Percentiles rank a stretch among this genome's conserved stretches.
Conservation (phyloP, 2,113 vertebrate species). For the Hystrix brachyura region DNA sequence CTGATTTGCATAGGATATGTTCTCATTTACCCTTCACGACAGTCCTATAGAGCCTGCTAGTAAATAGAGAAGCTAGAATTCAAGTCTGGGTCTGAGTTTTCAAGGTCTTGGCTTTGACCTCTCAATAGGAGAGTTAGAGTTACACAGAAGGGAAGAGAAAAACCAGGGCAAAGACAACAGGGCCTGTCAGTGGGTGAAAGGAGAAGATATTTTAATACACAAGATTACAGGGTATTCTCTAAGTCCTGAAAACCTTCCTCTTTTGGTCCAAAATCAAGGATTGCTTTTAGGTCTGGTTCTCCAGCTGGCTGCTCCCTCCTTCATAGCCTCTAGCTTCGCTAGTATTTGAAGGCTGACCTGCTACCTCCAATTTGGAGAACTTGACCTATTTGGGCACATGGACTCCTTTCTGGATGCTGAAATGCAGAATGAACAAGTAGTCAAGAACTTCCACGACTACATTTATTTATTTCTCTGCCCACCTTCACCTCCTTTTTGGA, state of each 20-base stretch:
- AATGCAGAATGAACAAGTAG: background rate
- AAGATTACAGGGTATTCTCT: background rate
- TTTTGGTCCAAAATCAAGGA: background rate
- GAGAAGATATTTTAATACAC: background rate
- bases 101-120: background rate
- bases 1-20: background rate
- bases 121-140: background rate
- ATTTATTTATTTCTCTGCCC: conserved; percentile 18
- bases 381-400: background rate
- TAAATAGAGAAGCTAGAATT: background rate
- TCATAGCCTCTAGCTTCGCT: background rate
- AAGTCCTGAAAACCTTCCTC: background rate
- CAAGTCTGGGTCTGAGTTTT: background rate
- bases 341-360: background rate
- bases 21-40: background rate
- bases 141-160: background rate
- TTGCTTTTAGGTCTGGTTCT: background rate
- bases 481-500: background rate
- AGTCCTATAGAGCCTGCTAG: background rate
- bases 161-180: background rate
- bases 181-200: background rate
- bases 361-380: background rate
- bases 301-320: background rate
- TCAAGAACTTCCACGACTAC: background rate
- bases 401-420: background rate